Evolutionary conservation across 2,888 invertebrate genomes (phyloP).

Genomic region (Synergus itoensis): DNA sequence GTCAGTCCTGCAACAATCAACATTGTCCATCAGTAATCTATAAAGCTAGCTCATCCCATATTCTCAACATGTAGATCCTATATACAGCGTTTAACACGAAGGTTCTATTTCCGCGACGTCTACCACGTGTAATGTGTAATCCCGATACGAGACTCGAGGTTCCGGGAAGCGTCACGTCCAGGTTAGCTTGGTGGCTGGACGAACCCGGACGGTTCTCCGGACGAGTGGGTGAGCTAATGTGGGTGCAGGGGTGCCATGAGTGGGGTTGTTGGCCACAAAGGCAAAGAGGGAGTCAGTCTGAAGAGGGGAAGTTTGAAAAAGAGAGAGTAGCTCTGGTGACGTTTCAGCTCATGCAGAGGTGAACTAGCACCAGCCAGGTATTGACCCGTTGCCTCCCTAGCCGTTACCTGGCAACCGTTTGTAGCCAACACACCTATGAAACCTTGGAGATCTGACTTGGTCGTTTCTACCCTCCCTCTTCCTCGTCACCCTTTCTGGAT

Average conservation of each 20-base stretch:
- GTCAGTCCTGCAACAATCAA: neutral
- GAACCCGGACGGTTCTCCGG: conserved; percentile 64
- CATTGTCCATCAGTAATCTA: conserved; percentile 31
- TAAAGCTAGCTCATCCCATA: conserved; percentile 25
- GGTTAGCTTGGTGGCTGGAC: conserved; percentile 58
- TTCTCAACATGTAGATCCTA: conserved; percentile 19
- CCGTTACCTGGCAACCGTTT: conserved; percentile 75
- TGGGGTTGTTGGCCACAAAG: conserved; percentile 53
- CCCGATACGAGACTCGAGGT: conserved; percentile 56
- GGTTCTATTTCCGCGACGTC: neutral
- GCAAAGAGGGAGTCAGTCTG: conserved; percentile 59
- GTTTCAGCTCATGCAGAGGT: conserved; percentile 69
- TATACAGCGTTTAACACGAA: neutral
- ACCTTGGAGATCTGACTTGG: conserved; percentile 78
- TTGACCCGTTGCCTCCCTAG: conserved; percentile 77
- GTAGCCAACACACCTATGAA: conserved; percentile 77
- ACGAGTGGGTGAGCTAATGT: conserved; percentile 68
- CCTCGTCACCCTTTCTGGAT: conserved; percentile 56
- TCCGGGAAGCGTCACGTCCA: conserved; percentile 69
- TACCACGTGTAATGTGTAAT: neutral
- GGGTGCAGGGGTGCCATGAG: conserved; percentile 56
- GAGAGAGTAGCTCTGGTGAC: conserved; percentile 67
- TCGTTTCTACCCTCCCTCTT: conserved; percentile 52
- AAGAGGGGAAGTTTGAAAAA: conserved; percentile 55
- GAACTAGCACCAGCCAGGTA: conserved; percentile 71